phyloP scores from a whole-genome alignment of 2,113 vertebrate species.

The Antechinus flavipes region DNA sequence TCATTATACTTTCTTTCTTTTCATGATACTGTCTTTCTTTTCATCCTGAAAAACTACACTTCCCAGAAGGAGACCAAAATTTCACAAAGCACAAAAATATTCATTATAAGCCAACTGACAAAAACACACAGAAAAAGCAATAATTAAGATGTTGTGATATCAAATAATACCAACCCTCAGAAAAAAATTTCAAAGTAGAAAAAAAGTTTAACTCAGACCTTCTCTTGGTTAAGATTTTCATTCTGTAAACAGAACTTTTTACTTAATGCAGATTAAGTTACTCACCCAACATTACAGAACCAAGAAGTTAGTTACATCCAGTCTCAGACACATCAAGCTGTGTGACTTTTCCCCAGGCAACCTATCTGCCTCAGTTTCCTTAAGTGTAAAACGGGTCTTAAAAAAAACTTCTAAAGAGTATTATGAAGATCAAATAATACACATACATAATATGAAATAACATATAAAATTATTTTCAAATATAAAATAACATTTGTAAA shows the following conservation, averaged over 20 bases:
- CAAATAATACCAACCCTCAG: neutral
- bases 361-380: neutral
- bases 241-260: neutral
- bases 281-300: too few species aligned
- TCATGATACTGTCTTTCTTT: neutral
- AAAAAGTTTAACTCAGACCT: neutral
- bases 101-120: neutral
- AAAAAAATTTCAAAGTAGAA: neutral
- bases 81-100: neutral
- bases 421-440: neutral
- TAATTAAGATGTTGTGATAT: neutral
- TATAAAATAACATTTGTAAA: neutral
- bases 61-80: neutral
- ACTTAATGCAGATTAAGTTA: neutral
- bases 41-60: neutral
- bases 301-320: neutral
- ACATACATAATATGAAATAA: neutral
- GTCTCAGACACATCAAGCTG: too few species aligned
- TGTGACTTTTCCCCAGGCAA: neutral
- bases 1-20: neutral
- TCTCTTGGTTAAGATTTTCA: neutral
- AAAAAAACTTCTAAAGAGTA: neutral
- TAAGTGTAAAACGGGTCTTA: neutral
- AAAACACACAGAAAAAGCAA: neutral
- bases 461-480: neutral